Conservation (phyloP, 1,140 invertebrate genomes). For the Drosophila lini region DNA sequence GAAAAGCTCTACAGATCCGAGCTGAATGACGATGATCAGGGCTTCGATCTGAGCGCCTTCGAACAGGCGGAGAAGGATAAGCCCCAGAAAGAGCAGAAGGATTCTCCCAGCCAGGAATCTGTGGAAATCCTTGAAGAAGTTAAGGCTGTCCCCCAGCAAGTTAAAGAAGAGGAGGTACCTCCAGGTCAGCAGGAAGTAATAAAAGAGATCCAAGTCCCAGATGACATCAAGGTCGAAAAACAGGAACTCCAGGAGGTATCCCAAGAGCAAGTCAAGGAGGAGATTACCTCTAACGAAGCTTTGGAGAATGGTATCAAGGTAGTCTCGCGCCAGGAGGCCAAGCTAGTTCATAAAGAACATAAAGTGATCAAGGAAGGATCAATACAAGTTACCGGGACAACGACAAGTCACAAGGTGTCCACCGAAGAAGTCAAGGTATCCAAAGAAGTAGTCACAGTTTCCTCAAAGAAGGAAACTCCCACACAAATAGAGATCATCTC, state of each 20-base stretch:
- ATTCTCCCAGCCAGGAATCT: not conserved
- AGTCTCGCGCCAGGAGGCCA: constrained; percentile 5
- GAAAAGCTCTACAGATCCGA: constrained; percentile 67
- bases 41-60: constrained; percentile 75
- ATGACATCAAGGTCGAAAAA: not conserved
- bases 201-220: not conserved
- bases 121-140: not conserved
- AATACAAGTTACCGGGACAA: constrained; percentile 9
- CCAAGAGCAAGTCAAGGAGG: constrained; percentile 2
- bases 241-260: not conserved
- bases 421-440: constrained; percentile 18
- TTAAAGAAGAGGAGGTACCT: not conserved
- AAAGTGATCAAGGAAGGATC: constrained; percentile 10
- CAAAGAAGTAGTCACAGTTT: constrained; percentile 10
- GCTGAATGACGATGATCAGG: constrained; percentile 66
- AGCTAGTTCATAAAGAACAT: constrained; percentile 3
- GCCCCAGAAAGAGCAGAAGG: not conserved
- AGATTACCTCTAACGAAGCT: constrained; percentile 1
- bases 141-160: not conserved
- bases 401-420: constrained; percentile 19
- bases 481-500: constrained; percentile 1
- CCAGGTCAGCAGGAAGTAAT: not conserved
- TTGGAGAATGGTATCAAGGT: not conserved
- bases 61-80: constrained; percentile 46
- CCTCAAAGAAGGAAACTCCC: not conserved